Base-by-base conservation (phyloP, 2,888 invertebrate species). In the Calameuta pallipes region DNA sequence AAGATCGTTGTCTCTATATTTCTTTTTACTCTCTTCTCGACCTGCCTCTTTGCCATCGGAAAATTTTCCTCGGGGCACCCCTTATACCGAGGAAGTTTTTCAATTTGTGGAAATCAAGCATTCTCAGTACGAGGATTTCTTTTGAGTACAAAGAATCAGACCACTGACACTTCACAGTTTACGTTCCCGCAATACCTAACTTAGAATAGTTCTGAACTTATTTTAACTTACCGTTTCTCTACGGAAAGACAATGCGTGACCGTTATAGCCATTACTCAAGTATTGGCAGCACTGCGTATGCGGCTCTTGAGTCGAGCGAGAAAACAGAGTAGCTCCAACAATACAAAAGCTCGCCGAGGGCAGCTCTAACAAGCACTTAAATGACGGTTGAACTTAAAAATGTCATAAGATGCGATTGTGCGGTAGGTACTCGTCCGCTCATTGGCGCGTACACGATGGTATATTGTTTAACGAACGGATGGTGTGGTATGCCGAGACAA, bases 381-480 rank as follows among this genome's bases (percentile, higher is more conserved):
- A 35, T 79, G 80, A 86, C 87, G 87, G 87, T 86, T 86, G 83
- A 83, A 83, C 85, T 84, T 84, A 85, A 88, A 89, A 89, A 89
- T 87, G 87, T 89, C 89, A 87, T 88, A 88, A 89, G 87, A 88
- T 86, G 88, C 85, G 78, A 88, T 89, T 89, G 89, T 88, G 80
- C 80, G 15, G 75, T 74, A 75, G 79, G 80, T 79, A 89, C 90
- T 90, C 88, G 87, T 87, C 84, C 85, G 84, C 81, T 85, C 87
- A 85, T 89, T 90, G 89, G 87, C 90, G 89, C 87, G 90, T 87
- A 88, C 87, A 87, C 88, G 89, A 89, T 89, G 87, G 88, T 80
- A 87, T 85, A 89, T 89, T 90, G 89, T 89, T 89, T 89, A 89
- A 88, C 84, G 87, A 85, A 84, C 75, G 80, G 56, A 56, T 23